Evolutionary conservation across 2,888 invertebrate species (phyloP).

Genomic region (Dynastes grantii): DNA sequence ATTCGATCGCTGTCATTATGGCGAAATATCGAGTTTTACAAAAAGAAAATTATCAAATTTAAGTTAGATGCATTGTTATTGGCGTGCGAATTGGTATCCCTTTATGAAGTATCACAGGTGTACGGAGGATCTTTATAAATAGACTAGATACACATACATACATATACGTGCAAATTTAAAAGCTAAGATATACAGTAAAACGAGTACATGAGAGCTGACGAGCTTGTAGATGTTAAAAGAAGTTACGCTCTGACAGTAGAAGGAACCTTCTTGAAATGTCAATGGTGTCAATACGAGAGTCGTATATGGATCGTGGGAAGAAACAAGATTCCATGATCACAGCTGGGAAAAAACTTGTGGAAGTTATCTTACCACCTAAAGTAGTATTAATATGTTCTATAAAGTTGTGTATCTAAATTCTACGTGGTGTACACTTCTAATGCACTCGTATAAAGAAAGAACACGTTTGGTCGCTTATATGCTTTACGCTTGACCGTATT

Average conservation of each 20-base stretch:
- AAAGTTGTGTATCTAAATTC: conserved; percentile 59
- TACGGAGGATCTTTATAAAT: background rate
- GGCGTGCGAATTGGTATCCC: no score
- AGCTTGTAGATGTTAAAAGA: background rate
- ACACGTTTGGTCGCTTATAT: conserved; percentile 9
- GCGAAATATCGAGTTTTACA: background rate
- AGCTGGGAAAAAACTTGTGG: conserved; percentile 64
- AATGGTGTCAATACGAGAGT: conserved; percentile 50
- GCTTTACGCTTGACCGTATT: conserved; percentile 15
- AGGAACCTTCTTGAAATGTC: conserved; percentile 34
- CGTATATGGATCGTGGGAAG: conserved; percentile 67
- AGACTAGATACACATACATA: background rate
- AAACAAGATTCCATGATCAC: conserved; percentile 66
- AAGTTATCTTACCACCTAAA: conserved; percentile 64
- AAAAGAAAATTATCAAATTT: background rate
- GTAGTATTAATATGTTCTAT: conserved; percentile 61
- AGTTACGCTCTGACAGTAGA: conserved; percentile 17
- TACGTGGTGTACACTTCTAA: conserved; percentile 57
- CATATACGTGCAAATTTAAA: background rate
- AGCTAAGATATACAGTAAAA: background rate
- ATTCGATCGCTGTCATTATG: background rate
- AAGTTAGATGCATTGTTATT: no score
- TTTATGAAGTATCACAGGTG: background rate
- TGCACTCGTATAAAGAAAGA: conserved; percentile 46
- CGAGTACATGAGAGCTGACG: background rate